Conservation (phyloP, 2,113 vertebrate species). For the Trichomycterus rosablanca region DNA sequence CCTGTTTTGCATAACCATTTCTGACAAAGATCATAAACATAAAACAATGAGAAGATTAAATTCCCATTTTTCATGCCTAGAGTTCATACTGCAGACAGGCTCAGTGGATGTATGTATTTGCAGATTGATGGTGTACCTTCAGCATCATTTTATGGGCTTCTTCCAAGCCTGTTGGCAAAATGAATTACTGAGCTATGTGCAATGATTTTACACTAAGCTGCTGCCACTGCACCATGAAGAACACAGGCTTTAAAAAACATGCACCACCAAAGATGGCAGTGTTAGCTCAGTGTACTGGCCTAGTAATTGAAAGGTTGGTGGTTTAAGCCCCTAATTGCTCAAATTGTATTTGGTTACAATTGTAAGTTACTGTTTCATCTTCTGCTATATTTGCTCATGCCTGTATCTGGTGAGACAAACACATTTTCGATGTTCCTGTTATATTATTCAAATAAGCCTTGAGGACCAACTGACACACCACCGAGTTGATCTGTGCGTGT, state of each 20-base stretch:
- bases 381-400: too few species aligned
- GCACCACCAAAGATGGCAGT: neutral
- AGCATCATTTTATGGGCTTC: conserved; percentile 43
- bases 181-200: conserved; percentile 47
- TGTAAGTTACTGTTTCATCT: too few species aligned
- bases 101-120: conserved; percentile 10
- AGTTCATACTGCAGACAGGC: conserved; percentile 35
- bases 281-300: neutral
- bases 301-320: too few species aligned
- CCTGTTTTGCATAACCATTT: conserved; percentile 39
- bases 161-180: conserved; percentile 39
- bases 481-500: conserved; percentile 5
- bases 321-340: too few species aligned
- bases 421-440: neutral
- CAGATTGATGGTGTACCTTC: conserved; percentile 49
- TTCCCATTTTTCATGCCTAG: conserved; percentile 19
- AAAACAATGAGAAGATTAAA: conserved; percentile 32
- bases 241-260: conserved; percentile 16
- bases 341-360: too few species aligned
- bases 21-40: conserved; percentile 27
- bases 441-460: conserved; percentile 19
- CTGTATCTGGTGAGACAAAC: conserved; percentile 5
- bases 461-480: conserved; percentile 9
- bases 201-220: conserved; percentile 42
- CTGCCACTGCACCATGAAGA: conserved; percentile 37